Evolutionary conservation across 2,113 vertebrate species (phyloP).

Genomic region (Thamnophis sirtalis): DNA sequence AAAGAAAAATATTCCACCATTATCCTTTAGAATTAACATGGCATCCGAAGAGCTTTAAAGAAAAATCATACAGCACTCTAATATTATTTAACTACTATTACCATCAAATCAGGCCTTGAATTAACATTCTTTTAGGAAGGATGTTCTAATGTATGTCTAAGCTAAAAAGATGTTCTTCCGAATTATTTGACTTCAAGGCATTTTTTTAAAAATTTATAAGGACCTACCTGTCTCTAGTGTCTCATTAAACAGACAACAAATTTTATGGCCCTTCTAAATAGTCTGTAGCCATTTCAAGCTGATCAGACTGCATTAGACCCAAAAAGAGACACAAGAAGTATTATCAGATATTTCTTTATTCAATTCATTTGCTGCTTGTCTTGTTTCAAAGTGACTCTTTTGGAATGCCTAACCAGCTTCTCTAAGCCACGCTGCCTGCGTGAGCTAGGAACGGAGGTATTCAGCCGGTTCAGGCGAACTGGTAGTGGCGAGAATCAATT

Average conservation of each 20-base stretch:
- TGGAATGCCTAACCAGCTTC: neutral
- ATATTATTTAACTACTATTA: too few species aligned
- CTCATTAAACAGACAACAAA: neutral
- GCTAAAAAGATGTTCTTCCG: neutral
- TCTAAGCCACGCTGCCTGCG: neutral
- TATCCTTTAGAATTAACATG: too few species aligned
- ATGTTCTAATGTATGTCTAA: neutral
- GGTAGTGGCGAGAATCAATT: too few species aligned
- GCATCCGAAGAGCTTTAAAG: too few species aligned
- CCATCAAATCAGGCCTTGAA: neutral
- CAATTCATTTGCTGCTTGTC: neutral
- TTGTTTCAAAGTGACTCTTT: neutral
- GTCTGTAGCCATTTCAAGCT: neutral
- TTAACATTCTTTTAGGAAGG: neutral
- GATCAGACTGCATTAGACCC: neutral
- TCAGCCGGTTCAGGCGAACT: too few species aligned
- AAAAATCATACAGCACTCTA: too few species aligned
- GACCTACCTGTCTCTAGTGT: neutral
- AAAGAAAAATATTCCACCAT: too few species aligned
- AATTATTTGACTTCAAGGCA: neutral
- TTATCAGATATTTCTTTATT: neutral
- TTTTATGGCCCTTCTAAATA: neutral
- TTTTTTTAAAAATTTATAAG: neutral
- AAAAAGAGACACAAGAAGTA: neutral
- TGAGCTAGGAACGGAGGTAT: neutral